A percentile compares a stretch with the other conserved stretches of the same genome.
phyloP scores from a whole-genome alignment of 2,113 vertebrate species.

The Cricetomys ansorgei region DNA sequence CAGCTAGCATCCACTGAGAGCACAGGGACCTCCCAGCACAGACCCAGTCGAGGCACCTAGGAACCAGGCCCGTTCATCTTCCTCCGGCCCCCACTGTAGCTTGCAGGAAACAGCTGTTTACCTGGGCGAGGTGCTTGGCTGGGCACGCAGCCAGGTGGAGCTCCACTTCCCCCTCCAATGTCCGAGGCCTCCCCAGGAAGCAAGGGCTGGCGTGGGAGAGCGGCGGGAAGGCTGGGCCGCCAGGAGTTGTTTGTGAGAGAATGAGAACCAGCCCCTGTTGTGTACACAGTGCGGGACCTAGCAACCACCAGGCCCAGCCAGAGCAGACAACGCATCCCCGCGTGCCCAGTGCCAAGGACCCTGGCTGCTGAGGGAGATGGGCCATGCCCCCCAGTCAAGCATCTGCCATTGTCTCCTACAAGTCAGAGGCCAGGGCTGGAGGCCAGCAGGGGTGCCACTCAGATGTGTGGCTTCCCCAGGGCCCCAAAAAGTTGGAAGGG shows the following conservation, averaged over 20 bases:
- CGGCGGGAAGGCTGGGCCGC: not conserved
- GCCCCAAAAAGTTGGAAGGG: no score
- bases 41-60: not conserved
- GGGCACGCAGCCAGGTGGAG: not conserved
- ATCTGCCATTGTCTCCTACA: not conserved
- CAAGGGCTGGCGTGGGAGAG: not conserved
- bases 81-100: not conserved
- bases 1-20: not conserved
- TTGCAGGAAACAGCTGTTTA: conserved; percentile 67
- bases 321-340: not conserved
- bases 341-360: not conserved
- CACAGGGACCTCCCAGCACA: no score
- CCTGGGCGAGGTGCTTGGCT: conserved; percentile 62
- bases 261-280: conserved; percentile 70
- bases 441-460: not conserved
- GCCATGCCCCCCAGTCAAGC: no score
- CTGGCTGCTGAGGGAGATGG: not conserved
- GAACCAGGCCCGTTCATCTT: not conserved
- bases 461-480: not conserved
- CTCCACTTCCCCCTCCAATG: not conserved
- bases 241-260: conserved; percentile 61
- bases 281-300: conserved; percentile 70
- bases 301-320: conserved; percentile 70
- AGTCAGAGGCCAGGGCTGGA: not conserved
- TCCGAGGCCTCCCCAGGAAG: conserved; percentile 57